phyloP scores from a whole-genome alignment of 2,888 invertebrate genomes.

The Phalera bucephala region DNA sequence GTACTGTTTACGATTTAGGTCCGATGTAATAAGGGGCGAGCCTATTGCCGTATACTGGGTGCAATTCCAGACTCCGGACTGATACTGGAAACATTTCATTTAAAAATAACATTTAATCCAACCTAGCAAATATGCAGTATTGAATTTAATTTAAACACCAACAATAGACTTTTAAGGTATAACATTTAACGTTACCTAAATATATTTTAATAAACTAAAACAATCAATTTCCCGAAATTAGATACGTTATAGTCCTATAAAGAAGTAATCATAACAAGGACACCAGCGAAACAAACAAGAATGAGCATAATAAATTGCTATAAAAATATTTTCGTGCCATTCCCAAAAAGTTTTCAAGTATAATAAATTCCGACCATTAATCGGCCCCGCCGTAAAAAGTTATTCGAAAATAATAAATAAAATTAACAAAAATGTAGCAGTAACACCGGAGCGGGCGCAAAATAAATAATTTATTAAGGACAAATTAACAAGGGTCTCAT shows the following conservation, averaged over 20 bases:
- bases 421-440: conserved; percentile 63
- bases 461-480: conserved; percentile 82
- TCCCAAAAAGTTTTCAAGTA: conserved; percentile 32
- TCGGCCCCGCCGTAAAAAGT: conserved; percentile 41
- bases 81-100: too few relatives aligned
- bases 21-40: too few relatives aligned
- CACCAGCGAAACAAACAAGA: conserved; percentile 17
- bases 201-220: background rate
- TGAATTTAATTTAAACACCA: too few relatives aligned
- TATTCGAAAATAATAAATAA: conserved; percentile 67
- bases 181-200: too few relatives aligned
- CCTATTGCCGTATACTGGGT: too few relatives aligned
- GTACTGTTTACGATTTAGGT: too few relatives aligned
- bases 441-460: conserved; percentile 53
- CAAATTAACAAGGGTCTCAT: conserved; percentile 82
- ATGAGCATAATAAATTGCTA: conserved; percentile 18
- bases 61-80: too few relatives aligned
- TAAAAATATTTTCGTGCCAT: conserved; percentile 27
- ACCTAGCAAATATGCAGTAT: too few relatives aligned
- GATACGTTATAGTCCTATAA: too few relatives aligned
- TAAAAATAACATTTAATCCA: too few relatives aligned
- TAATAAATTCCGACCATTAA: conserved; percentile 43
- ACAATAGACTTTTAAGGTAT: too few relatives aligned
- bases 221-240: background rate
- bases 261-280: conserved; percentile 5